Percentiles rank a stretch among this genome's conserved stretches.
Evolutionary conservation across 2,888 invertebrate species (phyloP).

Genomic region (Cosmopolites sordidus): DNA sequence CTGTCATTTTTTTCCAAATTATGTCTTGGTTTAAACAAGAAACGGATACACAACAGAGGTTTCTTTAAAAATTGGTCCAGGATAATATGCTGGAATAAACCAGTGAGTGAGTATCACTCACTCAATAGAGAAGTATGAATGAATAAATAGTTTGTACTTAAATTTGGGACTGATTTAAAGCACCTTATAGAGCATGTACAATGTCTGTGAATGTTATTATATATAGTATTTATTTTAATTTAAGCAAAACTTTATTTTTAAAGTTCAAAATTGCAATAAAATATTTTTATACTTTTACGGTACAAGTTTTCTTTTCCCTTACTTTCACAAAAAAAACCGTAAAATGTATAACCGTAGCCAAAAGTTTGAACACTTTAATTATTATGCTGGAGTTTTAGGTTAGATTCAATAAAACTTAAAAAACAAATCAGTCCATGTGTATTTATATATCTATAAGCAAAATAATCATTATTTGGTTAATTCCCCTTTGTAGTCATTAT

Average conservation of each 20-base stretch:
- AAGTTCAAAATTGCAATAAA: not conserved
- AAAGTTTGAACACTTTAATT: too few relatives aligned
- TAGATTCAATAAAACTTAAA: too few relatives aligned
- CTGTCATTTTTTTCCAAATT: constrained; percentile 36
- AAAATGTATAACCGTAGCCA: too few relatives aligned
- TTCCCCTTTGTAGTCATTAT: too few relatives aligned
- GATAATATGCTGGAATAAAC: constrained; percentile 30
- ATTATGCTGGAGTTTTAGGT: too few relatives aligned
- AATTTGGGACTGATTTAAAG: too few relatives aligned
- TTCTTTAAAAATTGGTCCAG: constrained; percentile 40
- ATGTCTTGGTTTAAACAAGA: constrained; percentile 35
- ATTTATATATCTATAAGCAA: too few relatives aligned
- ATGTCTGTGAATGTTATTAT: not conserved
- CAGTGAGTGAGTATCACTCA: not conserved
- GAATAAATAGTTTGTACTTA: too few relatives aligned
- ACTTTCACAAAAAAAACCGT: too few relatives aligned
- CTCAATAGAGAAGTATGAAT: constrained; percentile 16
- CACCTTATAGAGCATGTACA: too few relatives aligned
- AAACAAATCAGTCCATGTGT: too few relatives aligned
- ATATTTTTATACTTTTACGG: not conserved
- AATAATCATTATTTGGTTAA: too few relatives aligned
- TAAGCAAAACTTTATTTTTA: not conserved
- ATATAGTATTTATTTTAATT: not conserved
- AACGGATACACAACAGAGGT: constrained; percentile 37
- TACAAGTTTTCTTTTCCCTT: not conserved